Conservation (phyloP, 2,888 invertebrate genomes). For the Dione juno region DNA sequence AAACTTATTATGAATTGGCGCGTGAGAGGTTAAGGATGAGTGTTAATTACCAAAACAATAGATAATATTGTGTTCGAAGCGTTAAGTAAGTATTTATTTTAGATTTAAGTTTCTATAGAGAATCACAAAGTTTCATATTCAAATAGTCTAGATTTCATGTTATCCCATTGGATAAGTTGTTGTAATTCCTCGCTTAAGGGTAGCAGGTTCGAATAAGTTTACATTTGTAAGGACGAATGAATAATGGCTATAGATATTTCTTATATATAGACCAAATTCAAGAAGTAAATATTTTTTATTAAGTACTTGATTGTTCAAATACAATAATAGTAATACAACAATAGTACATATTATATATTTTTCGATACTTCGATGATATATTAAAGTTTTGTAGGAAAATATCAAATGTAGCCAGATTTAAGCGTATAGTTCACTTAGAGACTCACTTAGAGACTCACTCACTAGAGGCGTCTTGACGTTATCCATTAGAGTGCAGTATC, state of each 20-base stretch:
- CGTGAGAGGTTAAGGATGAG: constrained; percentile 13
- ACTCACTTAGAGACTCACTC: no score
- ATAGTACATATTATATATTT: constrained; percentile 2
- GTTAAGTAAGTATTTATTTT: constrained; percentile 73
- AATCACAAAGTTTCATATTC: constrained; percentile 27
- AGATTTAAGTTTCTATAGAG: constrained; percentile 56
- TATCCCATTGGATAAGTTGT: background rate
- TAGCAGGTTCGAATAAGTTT: background rate
- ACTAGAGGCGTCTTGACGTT: background rate
- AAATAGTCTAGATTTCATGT: constrained; percentile 15
- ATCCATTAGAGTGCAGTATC: background rate
- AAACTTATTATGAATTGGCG: background rate
- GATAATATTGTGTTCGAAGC: constrained; percentile 60
- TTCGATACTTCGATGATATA: background rate
- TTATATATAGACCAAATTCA: constrained; percentile 13
- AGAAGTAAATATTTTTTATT: background rate
- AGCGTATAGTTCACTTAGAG: background rate
- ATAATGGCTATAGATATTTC: background rate
- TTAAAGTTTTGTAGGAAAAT: background rate
- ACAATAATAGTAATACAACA: no score
- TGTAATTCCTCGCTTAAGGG: background rate
- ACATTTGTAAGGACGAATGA: background rate
- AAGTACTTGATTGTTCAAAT: background rate
- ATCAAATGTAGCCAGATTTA: background rate
- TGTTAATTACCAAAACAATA: constrained; percentile 30